A percentile compares a stretch with the other conserved stretches of the same genome.
Evolutionary conservation across 2,113 vertebrate genomes (phyloP).

Genomic region (Notothenia coriiceps): DNA sequence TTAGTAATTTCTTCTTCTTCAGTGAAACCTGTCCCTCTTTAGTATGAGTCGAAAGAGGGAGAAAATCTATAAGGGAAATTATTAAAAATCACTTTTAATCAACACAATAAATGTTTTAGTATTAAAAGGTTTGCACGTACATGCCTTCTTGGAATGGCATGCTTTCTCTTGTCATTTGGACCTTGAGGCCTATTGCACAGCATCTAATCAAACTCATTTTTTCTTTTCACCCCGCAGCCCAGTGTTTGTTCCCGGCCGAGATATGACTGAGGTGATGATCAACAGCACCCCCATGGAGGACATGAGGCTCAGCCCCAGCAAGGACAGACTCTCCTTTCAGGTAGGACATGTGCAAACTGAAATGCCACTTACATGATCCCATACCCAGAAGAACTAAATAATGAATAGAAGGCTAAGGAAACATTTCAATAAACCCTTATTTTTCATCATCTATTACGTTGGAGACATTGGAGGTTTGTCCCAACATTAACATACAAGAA

Average conservation of each 20-base stretch:
- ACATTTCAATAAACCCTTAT: not conserved
- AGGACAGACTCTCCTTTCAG: slow-evolving; percentile 95
- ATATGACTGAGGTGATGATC: slow-evolving; percentile 99
- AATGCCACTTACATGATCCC: not conserved
- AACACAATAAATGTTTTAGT: no score
- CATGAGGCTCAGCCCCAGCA: slow-evolving; percentile 93
- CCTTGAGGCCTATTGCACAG: not conserved
- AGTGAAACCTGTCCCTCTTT: not conserved
- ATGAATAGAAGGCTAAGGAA: not conserved
- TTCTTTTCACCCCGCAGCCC: slow-evolving; percentile 82
- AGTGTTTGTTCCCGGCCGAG: slow-evolving; percentile 90
- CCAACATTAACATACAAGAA: not conserved
- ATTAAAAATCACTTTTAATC: no score
- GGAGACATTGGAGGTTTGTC: not conserved
- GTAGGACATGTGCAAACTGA: slow-evolving; percentile 72
- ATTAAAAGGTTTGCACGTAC: not conserved
- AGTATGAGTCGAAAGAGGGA: not conserved
- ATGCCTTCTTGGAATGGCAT: not conserved
- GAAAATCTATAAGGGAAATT: not conserved
- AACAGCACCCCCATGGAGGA: slow-evolving; percentile 93
- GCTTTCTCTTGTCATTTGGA: not conserved
- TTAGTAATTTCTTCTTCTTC: not conserved
- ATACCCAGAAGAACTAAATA: not conserved
- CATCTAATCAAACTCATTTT: not conserved
- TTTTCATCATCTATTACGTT: not conserved